These are phyloP conservation scores for Periphyllus acericola DNA, from an alignment of 2,888 invertebrate genomes.

Conservation along the genomic window DNA sequence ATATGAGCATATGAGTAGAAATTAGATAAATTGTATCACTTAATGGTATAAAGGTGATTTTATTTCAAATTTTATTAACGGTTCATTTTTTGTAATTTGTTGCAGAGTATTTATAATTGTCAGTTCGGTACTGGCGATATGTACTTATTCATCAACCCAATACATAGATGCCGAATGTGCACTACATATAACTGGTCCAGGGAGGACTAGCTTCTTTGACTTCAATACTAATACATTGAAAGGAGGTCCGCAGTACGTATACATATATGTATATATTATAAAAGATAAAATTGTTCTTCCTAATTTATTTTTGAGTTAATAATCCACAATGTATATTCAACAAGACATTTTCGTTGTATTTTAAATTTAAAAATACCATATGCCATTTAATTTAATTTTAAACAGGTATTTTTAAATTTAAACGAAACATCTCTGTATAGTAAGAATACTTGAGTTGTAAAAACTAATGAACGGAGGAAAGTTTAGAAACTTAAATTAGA, in stretches of 20 bases:
- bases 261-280: slow-evolving; percentile 68
- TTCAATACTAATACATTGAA: slow-evolving; percentile 85
- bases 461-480: background rate
- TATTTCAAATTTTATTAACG: background rate
- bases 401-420: too few species aligned
- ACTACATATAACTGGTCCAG: slow-evolving; percentile 79
- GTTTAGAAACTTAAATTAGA: background rate
- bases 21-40: background rate
- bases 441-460: too few species aligned
- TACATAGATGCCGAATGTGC: slow-evolving; percentile 75
- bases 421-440: too few species aligned
- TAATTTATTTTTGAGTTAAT: background rate
- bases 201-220: slow-evolving; percentile 83
- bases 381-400: background rate
- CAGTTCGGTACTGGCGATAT: slow-evolving; percentile 33
- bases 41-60: background rate
- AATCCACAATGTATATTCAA: background rate
- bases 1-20: too few species aligned
- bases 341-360: background rate
- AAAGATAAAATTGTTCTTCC: background rate
- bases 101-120: slow-evolving; percentile 23
- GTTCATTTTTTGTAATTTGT: background rate
- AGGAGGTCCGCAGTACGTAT: slow-evolving; percentile 79
- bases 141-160: slow-evolving; percentile 8
- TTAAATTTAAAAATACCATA: background rate